These are phyloP conservation scores for Apogon talboti DNA, from an alignment of 2,797 vertebrate species.

Conservation along the genomic window DNA sequence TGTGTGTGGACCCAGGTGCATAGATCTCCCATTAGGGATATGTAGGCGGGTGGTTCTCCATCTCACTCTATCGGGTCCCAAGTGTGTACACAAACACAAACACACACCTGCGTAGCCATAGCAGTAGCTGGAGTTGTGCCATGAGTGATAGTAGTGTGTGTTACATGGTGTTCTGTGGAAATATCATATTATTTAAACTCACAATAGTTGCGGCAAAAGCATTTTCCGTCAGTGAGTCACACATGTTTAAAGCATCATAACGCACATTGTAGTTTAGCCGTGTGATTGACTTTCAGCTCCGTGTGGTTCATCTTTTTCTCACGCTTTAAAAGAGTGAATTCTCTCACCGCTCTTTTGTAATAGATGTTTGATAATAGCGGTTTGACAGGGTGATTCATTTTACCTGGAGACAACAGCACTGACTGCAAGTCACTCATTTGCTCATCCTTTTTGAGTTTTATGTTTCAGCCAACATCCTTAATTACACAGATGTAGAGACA, in stretches of 20 bases:
- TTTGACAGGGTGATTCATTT: conserved; percentile 78
- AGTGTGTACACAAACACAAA: conserved; percentile 53
- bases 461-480: conserved; percentile 70
- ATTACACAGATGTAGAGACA: conserved; percentile 63
- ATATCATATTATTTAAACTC: conserved; percentile 3
- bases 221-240: not conserved
- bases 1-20: conserved; percentile 77
- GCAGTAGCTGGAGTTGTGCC: conserved; percentile 44
- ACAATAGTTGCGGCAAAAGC: not conserved
- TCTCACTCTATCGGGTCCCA: conserved; percentile 63
- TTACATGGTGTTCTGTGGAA: not conserved
- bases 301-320: conserved; percentile 43
- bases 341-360: conserved; percentile 47
- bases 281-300: conserved; percentile 53
- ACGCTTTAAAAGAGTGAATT: conserved; percentile 58
- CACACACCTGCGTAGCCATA: conserved; percentile 60
- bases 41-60: conserved; percentile 69
- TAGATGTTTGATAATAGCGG: conserved; percentile 44
- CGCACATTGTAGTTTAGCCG: conserved; percentile 26
- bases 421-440: conserved; percentile 68
- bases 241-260: conserved; percentile 17
- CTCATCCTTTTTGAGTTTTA: conserved; percentile 77
- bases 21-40: conserved; percentile 72
- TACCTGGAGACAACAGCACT: conserved; percentile 58
- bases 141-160: conserved; percentile 32